These are phyloP conservation scores for Planiliza haematocheilus DNA, from an alignment of 2,113 vertebrate species.

Conservation along the genomic window DNA sequence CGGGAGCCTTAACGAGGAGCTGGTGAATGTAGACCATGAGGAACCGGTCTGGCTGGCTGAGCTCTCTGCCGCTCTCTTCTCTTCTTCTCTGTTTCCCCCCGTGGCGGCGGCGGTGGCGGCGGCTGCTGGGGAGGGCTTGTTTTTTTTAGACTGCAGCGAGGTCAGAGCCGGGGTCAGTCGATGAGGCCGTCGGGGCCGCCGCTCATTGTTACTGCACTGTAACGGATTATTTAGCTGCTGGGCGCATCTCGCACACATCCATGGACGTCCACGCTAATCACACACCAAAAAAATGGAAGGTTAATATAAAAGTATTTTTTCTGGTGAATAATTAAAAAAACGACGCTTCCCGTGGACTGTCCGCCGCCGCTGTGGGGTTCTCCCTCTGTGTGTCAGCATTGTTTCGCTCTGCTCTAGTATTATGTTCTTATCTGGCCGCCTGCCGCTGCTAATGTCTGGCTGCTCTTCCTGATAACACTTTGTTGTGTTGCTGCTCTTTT, in stretches of 20 bases:
- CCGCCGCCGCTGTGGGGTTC: neutral
- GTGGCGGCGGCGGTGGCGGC: too few relatives aligned
- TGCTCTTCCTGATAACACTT: constrained; percentile 57
- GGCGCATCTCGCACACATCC: neutral
- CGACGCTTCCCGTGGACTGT: neutral
- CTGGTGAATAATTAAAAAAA: neutral
- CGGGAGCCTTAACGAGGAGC: neutral
- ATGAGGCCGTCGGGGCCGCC: neutral
- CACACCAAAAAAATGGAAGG: too few relatives aligned
- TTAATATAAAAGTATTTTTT: neutral
- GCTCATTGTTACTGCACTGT: constrained; percentile 37
- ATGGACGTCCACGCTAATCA: neutral
- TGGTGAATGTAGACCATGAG: neutral
- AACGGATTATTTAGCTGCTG: neutral
- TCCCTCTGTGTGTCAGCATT: constrained; percentile 40
- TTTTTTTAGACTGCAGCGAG: neutral
- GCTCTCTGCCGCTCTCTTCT: neutral
- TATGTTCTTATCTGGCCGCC: constrained; percentile 58
- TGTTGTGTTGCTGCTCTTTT: constrained; percentile 24
- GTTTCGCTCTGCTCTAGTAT: constrained; percentile 41
- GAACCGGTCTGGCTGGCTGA: neutral
- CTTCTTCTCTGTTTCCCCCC: neutral
- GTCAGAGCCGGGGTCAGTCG: constrained; percentile 21
- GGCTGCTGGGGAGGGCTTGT: neutral
- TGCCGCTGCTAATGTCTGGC: constrained; percentile 32